Evolutionary conservation across 2,888 invertebrate species (phyloP).

Genomic region (Cantharis nigra): DNA sequence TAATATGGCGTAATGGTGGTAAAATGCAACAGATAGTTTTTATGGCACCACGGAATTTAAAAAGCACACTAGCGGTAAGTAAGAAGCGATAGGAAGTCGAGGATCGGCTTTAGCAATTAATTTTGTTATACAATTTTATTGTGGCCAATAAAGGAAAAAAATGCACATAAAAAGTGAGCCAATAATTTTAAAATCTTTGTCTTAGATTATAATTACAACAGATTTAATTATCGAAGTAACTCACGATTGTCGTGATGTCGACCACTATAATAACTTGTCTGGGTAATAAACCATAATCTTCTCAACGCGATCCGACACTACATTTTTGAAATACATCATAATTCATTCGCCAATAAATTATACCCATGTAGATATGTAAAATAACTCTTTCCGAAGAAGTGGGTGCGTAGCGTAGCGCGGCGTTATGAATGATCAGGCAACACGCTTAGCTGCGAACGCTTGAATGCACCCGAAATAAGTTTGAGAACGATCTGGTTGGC

Average conservation of each 20-base stretch:
- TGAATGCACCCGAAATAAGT: not conserved
- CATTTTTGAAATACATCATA: not conserved
- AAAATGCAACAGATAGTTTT: not conserved
- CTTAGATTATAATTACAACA: slow-evolving; percentile 17
- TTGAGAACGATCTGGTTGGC: not conserved
- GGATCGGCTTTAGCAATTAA: not conserved
- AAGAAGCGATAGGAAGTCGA: not conserved
- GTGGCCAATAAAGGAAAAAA: slow-evolving; percentile 7
- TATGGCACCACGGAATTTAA: not conserved
- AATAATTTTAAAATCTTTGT: slow-evolving; percentile 19
- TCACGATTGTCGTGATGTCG: slow-evolving; percentile 27
- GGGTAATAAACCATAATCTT: slow-evolving; percentile 2
- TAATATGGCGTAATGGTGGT: not conserved
- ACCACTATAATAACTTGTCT: slow-evolving; percentile 17
- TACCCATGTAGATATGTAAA: not conserved
- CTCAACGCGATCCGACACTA: not conserved
- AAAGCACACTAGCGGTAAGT: not conserved
- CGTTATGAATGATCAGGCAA: too few relatives aligned
- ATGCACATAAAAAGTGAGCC: slow-evolving; percentile 1
- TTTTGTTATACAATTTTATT: not conserved
- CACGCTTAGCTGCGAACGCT: too few relatives aligned
- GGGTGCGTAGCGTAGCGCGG: not conserved
- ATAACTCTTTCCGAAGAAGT: not conserved
- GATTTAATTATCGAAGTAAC: slow-evolving; percentile 22
- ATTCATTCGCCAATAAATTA: not conserved